These are phyloP conservation scores for Sprattus sprattus DNA, from an alignment of 2,113 vertebrate species.

Conservation along the genomic window DNA sequence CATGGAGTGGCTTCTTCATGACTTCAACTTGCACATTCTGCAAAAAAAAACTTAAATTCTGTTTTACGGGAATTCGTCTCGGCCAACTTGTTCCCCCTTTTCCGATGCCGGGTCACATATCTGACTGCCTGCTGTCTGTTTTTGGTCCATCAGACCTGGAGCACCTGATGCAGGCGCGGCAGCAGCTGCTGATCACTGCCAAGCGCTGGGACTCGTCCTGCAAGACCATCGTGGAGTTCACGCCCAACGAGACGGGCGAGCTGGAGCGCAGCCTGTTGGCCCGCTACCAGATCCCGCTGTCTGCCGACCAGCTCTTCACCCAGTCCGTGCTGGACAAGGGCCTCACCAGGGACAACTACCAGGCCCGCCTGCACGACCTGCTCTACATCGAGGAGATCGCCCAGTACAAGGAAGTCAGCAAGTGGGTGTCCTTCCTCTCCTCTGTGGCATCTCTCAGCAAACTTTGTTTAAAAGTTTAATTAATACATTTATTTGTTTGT, in stretches of 20 bases:
- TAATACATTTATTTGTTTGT: background rate
- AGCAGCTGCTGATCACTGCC: conserved; percentile 91
- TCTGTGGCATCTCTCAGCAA: too few species aligned
- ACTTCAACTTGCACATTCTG: too few species aligned
- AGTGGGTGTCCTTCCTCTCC: conserved; percentile 75
- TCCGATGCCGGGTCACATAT: too few species aligned
- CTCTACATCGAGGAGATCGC: conserved; percentile 99
- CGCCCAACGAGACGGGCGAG: conserved; percentile 93
- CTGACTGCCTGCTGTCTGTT: background rate
- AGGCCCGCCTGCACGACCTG: conserved; percentile 93
- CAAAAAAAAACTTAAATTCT: too few species aligned
- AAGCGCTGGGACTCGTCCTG: conserved; percentile 97
- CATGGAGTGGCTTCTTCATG: too few species aligned
- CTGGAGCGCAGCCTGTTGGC: conserved; percentile 92
- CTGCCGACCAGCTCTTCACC: conserved; percentile 97
- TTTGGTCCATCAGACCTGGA: conserved; percentile 81
- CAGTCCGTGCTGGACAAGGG: conserved; percentile 97
- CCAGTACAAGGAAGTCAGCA: conserved; percentile 99
- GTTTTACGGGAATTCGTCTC: too few species aligned
- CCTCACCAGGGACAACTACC: conserved; percentile 94
- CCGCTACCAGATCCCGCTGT: conserved; percentile 97
- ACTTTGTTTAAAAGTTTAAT: background rate
- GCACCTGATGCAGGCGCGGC: conserved; percentile 91
- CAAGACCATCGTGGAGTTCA: conserved; percentile 93
- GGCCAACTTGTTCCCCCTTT: too few species aligned